These are phyloP conservation scores for Tinamus major DNA, from an alignment of 2,797 vertebrate genomes.

Conservation along the genomic window DNA sequence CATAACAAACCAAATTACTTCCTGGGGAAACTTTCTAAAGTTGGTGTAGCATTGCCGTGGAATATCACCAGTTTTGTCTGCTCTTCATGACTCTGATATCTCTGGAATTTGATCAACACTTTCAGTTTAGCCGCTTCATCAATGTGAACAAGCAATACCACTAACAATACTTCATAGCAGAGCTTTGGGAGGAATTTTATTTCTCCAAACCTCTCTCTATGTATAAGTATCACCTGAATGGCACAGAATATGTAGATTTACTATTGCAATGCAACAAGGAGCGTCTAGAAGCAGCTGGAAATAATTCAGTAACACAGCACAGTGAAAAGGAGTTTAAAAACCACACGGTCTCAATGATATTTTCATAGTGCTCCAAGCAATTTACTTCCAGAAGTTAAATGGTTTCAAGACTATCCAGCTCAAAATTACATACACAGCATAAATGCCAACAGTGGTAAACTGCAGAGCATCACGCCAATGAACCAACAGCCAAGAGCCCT, in stretches of 20 bases:
- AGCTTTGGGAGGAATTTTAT: neutral
- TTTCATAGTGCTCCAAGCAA: slow-evolving; percentile 86
- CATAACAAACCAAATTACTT: neutral
- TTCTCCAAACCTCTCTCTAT: neutral
- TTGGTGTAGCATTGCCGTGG: neutral
- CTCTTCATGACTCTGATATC: neutral
- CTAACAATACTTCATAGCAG: neutral
- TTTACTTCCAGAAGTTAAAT: slow-evolving; percentile 83
- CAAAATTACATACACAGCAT: slow-evolving; percentile 73
- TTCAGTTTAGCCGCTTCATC: neutral
- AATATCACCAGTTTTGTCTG: neutral
- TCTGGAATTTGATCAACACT: neutral
- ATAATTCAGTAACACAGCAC: slow-evolving; percentile 81
- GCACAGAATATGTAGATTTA: slow-evolving; percentile 39
- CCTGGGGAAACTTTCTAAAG: neutral
- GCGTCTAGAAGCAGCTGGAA: slow-evolving; percentile 86
- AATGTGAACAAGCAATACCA: neutral
- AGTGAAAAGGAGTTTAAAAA: slow-evolving; percentile 81
- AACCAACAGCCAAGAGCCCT: slow-evolving; percentile 59
- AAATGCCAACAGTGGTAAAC: slow-evolving; percentile 70
- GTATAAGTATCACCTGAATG: slow-evolving; percentile 21
- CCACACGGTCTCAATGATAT: slow-evolving; percentile 83
- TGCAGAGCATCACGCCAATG: slow-evolving; percentile 62
- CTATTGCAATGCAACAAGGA: slow-evolving; percentile 61
- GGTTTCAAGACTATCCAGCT: slow-evolving; percentile 85